Evolutionary conservation across 2,888 invertebrate genomes (phyloP), one percentile per base, ranked within the genome.

Genomic region (Ramazzottius varieornatus): DNA sequence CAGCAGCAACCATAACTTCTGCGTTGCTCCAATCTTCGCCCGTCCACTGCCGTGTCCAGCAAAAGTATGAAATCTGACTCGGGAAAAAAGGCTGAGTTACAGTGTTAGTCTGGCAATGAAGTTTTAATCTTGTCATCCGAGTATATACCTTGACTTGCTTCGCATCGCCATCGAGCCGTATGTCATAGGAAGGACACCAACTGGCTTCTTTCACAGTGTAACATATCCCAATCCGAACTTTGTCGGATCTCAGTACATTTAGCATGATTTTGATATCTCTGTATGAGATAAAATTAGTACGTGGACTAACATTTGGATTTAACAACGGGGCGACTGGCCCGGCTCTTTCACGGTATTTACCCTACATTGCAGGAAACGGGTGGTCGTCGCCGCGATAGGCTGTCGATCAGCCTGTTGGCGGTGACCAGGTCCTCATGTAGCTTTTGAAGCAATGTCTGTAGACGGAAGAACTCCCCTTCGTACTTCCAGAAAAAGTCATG

Each of bases 131-230:
- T n/a, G n/a, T n/a, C n/a, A n/a, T n/a, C n/a, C n/a, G n/a, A n/a
- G n/a, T n/a, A n/a, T n/a, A 63, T 68, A 67, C 66, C 67, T 68
- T 40, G 34, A 66, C 46, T 20, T 32, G 20, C 20, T 20, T 24
- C 2, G 32, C 66, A 4, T 8, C 69, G 8, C 73, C 66, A 8
- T 8, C 69, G 13, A 73, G 71, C 4, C 72, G 69, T 34, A 73
- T 66, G 46, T 72, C 72, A 66, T 73, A 72, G 32, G 66, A 67
- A 4, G 73, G 71, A 8, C 66, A 66, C 72, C 73, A 73, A 29
- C 65, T 63, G 34, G 72, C 71, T 32, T 69, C 67, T 46, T 65
- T 66, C n/a, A 71, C 72, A 54, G 64, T 34, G 63, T 71, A 71
- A 33, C 65, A 66, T 13, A 71, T 54, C 33, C 69, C 69, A 63